Percentiles rank a stretch among this genome's conserved stretches.
phyloP scores from a whole-genome alignment of 1,140 invertebrate genomes.

The Lerema accius region DNA sequence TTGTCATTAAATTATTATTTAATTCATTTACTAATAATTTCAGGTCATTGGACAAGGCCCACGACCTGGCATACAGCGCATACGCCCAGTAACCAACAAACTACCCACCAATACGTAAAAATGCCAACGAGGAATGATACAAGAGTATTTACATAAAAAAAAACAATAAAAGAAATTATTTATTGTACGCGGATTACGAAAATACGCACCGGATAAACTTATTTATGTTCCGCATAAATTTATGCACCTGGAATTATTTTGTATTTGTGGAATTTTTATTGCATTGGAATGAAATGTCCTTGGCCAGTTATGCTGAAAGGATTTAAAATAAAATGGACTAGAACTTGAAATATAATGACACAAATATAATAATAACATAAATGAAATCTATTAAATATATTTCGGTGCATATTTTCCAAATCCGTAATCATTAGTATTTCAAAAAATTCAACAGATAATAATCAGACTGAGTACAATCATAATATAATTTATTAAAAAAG shows the following conservation, averaged over 20 bases:
- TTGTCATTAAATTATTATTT: no score
- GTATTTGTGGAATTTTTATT: constrained; percentile 1
- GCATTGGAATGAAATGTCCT: no score
- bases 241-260: constrained; percentile 11
- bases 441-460: constrained; percentile 9
- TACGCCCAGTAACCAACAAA: constrained; percentile 76
- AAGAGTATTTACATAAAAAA: constrained; percentile 6
- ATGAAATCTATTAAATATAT: not conserved
- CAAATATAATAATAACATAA: no score
- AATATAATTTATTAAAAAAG: constrained; percentile 25
- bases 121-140: constrained; percentile 15
- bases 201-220: no score
- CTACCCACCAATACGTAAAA: constrained; percentile 26
- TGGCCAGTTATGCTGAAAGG: no score
- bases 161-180: constrained; percentile 34
- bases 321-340: no score
- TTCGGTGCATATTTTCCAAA: constrained; percentile 13
- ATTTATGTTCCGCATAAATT: no score
- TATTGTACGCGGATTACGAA: constrained; percentile 29
- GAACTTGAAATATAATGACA: no score
- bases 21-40: no score
- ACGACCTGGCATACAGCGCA: constrained; percentile 85
- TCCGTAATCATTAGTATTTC: not conserved
- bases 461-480: constrained; percentile 32
- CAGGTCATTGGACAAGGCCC: constrained; percentile 83